These are phyloP conservation scores for Proteles cristata DNA, from an alignment of 2,113 vertebrate species.

Conservation along the genomic window DNA sequence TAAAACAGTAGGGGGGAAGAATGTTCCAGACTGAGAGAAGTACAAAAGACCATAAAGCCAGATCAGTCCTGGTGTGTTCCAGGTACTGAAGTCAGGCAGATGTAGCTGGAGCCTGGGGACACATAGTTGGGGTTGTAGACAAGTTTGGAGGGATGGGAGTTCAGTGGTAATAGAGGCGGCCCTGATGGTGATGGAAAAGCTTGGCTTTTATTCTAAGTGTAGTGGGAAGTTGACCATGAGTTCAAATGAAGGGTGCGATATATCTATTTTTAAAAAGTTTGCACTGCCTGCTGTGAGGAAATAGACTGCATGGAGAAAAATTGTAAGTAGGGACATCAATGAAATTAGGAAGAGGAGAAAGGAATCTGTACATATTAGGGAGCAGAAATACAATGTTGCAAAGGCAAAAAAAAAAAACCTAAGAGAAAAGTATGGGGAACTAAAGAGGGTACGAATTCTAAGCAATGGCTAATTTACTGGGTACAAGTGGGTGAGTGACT, in stretches of 20 bases:
- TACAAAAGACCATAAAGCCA: not conserved
- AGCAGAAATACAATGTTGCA: not conserved
- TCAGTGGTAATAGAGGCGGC: not conserved
- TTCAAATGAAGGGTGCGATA: not conserved
- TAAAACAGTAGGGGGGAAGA: not conserved
- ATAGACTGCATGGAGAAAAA: not conserved
- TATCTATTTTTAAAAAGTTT: not conserved
- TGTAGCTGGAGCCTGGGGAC: not conserved
- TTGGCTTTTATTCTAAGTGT: not conserved
- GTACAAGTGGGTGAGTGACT: not conserved
- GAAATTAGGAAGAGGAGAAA: not conserved
- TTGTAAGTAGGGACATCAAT: not conserved
- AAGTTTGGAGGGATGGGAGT: not conserved
- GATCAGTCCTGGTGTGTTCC: not conserved
- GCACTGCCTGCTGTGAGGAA: not conserved
- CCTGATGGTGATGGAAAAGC: not conserved
- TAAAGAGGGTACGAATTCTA: not conserved
- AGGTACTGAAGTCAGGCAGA: not conserved
- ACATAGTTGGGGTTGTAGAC: fast-evolving
- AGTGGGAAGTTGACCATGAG: not conserved
- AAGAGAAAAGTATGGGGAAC: not conserved
- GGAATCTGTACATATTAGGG: not conserved
- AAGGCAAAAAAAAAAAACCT: not conserved
- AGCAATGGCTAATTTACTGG: not conserved
- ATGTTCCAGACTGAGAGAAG: not conserved